phyloP scores from a whole-genome alignment of 2,888 invertebrate species.

The Nineta flava region DNA sequence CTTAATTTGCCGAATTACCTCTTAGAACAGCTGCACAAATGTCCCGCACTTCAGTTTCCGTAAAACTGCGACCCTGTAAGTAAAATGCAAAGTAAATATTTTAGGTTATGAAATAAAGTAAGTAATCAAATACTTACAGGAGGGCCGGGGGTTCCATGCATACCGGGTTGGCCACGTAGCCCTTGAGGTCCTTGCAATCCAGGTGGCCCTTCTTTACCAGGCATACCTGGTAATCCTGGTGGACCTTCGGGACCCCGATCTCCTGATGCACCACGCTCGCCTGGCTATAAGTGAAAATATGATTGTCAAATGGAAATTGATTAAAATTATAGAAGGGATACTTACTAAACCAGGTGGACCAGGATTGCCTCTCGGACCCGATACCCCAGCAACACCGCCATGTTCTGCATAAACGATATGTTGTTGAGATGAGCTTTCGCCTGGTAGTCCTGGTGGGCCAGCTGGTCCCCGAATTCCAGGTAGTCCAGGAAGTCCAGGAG shows the following conservation, averaged over 20 bases:
- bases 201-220: conserved; percentile 37
- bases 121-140: conserved; percentile 27
- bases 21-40: conserved; percentile 65
- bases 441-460: conserved; percentile 23
- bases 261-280: conserved; percentile 37
- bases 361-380: conserved; percentile 36
- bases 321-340: neutral
- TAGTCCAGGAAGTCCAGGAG: conserved; percentile 19
- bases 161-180: conserved; percentile 39
- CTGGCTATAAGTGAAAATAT: conserved; percentile 27
- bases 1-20: conserved; percentile 36
- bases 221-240: conserved; percentile 37
- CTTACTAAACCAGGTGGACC: conserved; percentile 36
- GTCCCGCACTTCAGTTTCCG: conserved; percentile 60
- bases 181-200: conserved; percentile 43
- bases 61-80: conserved; percentile 41
- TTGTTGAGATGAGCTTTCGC: conserved; percentile 17
- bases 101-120: conserved; percentile 6
- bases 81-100: conserved; percentile 4
- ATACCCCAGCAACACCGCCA: conserved; percentile 28
- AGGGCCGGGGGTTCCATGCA: conserved; percentile 40
- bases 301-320: neutral
- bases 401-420: conserved; percentile 17
- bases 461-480: conserved; percentile 24
- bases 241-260: conserved; percentile 38